phyloP scores from a whole-genome alignment of 2,888 invertebrate species.

The Orthonychiurus folsomi region DNA sequence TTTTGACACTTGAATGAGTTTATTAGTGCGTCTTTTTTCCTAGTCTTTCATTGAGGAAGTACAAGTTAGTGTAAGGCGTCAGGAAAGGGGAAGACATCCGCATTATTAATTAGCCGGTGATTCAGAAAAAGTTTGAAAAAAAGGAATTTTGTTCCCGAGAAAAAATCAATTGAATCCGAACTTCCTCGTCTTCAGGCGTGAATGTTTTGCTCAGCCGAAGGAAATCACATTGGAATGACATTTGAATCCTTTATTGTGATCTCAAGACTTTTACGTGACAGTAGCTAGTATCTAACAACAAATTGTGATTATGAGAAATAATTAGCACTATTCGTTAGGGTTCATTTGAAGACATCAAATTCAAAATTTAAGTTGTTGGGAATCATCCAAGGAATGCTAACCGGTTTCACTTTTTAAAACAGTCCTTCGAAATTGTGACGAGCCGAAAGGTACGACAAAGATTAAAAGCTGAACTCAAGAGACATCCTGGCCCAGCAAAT shows the following conservation, averaged over 20 bases:
- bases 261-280: no score
- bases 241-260: no score
- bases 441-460: neutral
- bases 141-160: no score
- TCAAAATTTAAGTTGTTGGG: no score
- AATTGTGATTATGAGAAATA: no score
- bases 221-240: neutral
- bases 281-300: no score
- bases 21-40: neutral
- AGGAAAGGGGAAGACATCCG: neutral
- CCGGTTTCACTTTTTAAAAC: no score
- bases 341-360: no score
- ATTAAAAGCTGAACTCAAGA: neutral
- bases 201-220: neutral
- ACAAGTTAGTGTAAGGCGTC: neutral
- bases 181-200: neutral
- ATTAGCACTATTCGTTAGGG: no score
- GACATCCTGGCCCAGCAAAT: no score
- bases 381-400: no score
- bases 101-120: neutral
- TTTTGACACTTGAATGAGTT: neutral
- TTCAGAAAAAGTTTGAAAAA: neutral
- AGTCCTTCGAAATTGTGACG: neutral
- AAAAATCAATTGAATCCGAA: no score
- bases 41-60: neutral